Percentiles rank a stretch among this genome's conserved stretches.
Conservation (phyloP, 1,140 invertebrate species). For the Trigoniulus corallinus region DNA sequence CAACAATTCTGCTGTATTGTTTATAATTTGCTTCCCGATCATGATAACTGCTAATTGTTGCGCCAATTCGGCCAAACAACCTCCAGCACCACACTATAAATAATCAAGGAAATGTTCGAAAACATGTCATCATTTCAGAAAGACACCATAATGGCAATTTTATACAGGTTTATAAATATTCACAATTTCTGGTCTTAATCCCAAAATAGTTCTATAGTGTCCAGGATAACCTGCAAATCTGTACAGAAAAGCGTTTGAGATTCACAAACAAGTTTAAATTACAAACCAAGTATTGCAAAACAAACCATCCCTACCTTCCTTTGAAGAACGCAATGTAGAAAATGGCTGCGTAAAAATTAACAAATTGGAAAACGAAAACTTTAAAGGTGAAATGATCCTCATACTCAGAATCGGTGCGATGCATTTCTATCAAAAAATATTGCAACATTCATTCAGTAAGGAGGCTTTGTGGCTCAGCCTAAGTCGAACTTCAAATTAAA, state of each 20-base stretch:
- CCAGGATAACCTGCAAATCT: slow-evolving; percentile 57
- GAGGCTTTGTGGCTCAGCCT: too few species aligned
- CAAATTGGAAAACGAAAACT: slow-evolving; percentile 73
- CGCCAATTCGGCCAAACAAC: slow-evolving; percentile 64
- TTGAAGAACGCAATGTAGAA: slow-evolving; percentile 77
- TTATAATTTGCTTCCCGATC: slow-evolving; percentile 68
- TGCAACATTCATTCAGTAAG: neutral
- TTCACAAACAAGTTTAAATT: neutral
- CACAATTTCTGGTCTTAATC: slow-evolving; percentile 50
- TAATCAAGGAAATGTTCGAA: slow-evolving; percentile 6
- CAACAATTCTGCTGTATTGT: slow-evolving; percentile 55
- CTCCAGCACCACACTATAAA: slow-evolving; percentile 53
- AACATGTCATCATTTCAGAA: neutral
- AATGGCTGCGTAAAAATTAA: slow-evolving; percentile 71
- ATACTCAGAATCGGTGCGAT: slow-evolving; percentile 66
- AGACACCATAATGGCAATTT: neutral
- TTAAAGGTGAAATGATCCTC: slow-evolving; percentile 69
- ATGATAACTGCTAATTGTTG: slow-evolving; percentile 70
- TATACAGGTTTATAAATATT: slow-evolving; percentile 15
- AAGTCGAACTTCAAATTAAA: neutral
- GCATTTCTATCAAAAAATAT: slow-evolving; percentile 44
- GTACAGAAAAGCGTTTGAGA: slow-evolving; percentile 15
- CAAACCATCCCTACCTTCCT: slow-evolving; percentile 29
- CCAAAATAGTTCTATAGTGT: slow-evolving; percentile 51
- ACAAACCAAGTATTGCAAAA: slow-evolving; percentile 2